Percentiles rank a stretch among this genome's conserved stretches.
phyloP scores from a whole-genome alignment of 2,113 vertebrate species.

The Phainopepla nitens region DNA sequence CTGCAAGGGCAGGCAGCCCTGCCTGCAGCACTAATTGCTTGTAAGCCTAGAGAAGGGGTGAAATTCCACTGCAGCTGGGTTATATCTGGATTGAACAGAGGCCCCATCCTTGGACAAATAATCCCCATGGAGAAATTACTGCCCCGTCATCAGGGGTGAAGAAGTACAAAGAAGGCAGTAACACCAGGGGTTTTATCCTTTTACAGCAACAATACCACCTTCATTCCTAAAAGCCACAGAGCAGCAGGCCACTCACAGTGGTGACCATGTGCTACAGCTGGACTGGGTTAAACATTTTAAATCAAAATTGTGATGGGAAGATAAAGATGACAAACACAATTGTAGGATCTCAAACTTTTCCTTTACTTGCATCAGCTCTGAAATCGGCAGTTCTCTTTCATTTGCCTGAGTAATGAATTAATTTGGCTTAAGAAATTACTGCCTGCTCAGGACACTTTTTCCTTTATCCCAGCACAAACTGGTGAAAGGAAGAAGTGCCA shows the following conservation, averaged over 20 bases:
- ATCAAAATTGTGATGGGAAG: background rate
- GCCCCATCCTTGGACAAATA: constrained; percentile 20
- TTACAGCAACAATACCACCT: background rate
- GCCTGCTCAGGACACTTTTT: background rate
- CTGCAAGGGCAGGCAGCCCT: background rate
- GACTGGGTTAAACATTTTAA: background rate
- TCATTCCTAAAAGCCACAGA: background rate
- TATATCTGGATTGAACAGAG: background rate
- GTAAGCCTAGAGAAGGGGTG: background rate
- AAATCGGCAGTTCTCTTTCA: background rate
- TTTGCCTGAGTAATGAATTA: background rate
- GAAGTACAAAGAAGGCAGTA: constrained; percentile 14
- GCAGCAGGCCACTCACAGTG: background rate
- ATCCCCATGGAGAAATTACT: constrained; percentile 28
- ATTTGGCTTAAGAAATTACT: background rate
- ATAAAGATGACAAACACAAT: background rate
- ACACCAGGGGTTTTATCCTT: constrained; percentile 15
- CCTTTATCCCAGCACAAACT: background rate
- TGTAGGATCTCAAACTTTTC: background rate
- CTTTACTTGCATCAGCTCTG: background rate
- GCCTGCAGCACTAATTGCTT: constrained; percentile 5
- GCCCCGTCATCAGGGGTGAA: background rate
- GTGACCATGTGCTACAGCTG: background rate
- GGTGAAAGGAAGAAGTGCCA: background rate
- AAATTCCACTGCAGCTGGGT: background rate